These are phyloP conservation scores for Panagrolaimus sp. DNA, from an alignment of 1,140 invertebrate genomes.

Conservation along the genomic window DNA sequence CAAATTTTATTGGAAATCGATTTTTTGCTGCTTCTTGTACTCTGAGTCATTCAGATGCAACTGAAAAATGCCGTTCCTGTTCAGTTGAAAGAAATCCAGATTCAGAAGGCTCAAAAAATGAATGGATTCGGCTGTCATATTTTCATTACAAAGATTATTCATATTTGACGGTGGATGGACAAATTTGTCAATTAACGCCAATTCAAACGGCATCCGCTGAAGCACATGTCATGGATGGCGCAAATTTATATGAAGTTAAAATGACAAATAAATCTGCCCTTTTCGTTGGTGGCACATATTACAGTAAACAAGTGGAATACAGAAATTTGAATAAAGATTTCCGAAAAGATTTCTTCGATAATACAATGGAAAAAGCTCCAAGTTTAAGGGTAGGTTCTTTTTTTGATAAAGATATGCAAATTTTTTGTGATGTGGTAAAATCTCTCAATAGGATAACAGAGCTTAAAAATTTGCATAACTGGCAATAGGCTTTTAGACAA, in stretches of 20 bases:
- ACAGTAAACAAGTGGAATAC: background rate
- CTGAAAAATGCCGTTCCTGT: slow-evolving; percentile 8
- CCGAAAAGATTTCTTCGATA: slow-evolving; percentile 16
- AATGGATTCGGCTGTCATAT: slow-evolving; percentile 15
- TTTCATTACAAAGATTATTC: slow-evolving; percentile 16
- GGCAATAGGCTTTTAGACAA: no score
- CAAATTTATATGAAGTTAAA: slow-evolving; percentile 3
- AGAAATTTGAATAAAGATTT: background rate
- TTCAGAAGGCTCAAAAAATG: background rate
- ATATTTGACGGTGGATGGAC: slow-evolving; percentile 10
- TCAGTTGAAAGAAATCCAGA: background rate
- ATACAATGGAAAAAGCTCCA: slow-evolving; percentile 17
- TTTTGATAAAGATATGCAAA: no score
- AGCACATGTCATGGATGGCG: background rate
- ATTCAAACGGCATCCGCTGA: background rate
- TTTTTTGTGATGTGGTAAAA: no score
- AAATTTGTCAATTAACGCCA: slow-evolving; percentile 15
- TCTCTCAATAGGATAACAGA: no score
- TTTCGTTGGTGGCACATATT: slow-evolving; percentile 16
- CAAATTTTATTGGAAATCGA: background rate
- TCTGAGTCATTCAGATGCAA: background rate
- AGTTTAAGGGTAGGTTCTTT: background rate
- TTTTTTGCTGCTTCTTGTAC: slow-evolving; percentile 5
- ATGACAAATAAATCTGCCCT: background rate
- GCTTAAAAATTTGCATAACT: no score